A percentile compares a stretch with the other conserved stretches of the same genome.
Evolutionary conservation across 92 coral and sea anemone species (phyloP).

Genomic region (Porites divaricata): DNA sequence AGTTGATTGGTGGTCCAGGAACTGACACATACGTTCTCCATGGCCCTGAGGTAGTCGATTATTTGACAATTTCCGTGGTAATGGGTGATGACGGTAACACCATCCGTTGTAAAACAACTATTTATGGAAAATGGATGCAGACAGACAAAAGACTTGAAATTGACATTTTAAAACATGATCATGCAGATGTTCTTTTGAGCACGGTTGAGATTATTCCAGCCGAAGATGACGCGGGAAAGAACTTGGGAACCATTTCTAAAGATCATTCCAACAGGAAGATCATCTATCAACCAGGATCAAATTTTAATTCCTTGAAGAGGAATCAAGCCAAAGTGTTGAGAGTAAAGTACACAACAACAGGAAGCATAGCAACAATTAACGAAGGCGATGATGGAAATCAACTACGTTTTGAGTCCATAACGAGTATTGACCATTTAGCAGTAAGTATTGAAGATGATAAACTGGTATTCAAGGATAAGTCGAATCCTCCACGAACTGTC

Average conservation of each 20-base stretch:
- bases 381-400: constrained; percentile 28
- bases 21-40: constrained; percentile 30
- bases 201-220: constrained; percentile 32
- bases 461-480: constrained; percentile 28
- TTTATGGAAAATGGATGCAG: constrained; percentile 25
- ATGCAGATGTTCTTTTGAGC: constrained; percentile 16
- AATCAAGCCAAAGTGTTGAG: constrained; percentile 25
- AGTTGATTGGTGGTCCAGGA: constrained; percentile 33
- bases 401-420: constrained; percentile 27
- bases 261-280: constrained; percentile 29
- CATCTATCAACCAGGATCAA: constrained; percentile 22
- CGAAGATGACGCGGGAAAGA: constrained; percentile 15
- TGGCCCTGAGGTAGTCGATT: constrained; percentile 28
- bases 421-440: constrained; percentile 4
- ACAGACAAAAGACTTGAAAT: constrained; percentile 16
- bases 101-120: constrained; percentile 29
- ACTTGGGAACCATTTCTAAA: constrained; percentile 12
- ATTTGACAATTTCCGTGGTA: constrained; percentile 20
- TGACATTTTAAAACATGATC: constrained; percentile 30
- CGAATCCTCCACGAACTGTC: constrained; percentile 31
- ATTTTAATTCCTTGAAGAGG: constrained; percentile 22
- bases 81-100: constrained; percentile 35
- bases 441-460: constrained; percentile 11
- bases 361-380: constrained; percentile 25
- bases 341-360: constrained; percentile 27